phyloP scores from a whole-genome alignment of 2,797 vertebrate species.

The Gymnothorax reevesii region DNA sequence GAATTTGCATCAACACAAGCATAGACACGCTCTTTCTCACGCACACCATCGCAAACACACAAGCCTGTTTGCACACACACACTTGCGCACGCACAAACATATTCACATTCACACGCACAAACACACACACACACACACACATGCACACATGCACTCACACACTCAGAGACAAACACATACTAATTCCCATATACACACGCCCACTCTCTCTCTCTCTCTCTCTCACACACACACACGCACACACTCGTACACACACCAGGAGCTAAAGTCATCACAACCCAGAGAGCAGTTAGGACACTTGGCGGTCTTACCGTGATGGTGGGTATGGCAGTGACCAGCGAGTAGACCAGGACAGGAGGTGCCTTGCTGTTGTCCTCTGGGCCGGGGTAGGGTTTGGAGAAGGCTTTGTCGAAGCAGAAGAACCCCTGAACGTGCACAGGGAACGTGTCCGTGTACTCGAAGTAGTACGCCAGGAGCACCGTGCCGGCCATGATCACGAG shows the following conservation, averaged over 20 bases:
- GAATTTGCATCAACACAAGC: background rate
- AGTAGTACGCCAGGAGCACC: conserved; percentile 87
- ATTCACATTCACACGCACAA: background rate
- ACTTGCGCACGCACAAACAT: too few relatives aligned
- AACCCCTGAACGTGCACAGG: conserved; percentile 88
- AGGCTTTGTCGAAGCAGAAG: conserved; percentile 88
- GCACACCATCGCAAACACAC: too few relatives aligned
- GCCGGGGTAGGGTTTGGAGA: conserved; percentile 86
- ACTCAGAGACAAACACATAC: background rate
- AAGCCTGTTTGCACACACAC: too few relatives aligned
- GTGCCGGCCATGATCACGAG: conserved; percentile 88
- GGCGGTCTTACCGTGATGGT: conserved; percentile 80
- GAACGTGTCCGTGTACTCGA: conserved; percentile 92
- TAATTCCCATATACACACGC: too few relatives aligned
- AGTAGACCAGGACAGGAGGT: conserved; percentile 86
- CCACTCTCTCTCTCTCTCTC: background rate
- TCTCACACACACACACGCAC: background rate
- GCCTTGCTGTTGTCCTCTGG: conserved; percentile 86
- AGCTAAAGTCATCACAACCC: conserved; percentile 60
- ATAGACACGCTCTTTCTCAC: too few relatives aligned
- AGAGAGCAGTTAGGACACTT: conserved; percentile 57
- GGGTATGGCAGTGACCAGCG: conserved; percentile 86
- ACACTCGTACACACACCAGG: conserved; percentile 35
- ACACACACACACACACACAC: too few relatives aligned
- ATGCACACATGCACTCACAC: too few relatives aligned